Conservation (phyloP, 2,797 vertebrate species). For the Oceanodroma leucorhoa region DNA sequence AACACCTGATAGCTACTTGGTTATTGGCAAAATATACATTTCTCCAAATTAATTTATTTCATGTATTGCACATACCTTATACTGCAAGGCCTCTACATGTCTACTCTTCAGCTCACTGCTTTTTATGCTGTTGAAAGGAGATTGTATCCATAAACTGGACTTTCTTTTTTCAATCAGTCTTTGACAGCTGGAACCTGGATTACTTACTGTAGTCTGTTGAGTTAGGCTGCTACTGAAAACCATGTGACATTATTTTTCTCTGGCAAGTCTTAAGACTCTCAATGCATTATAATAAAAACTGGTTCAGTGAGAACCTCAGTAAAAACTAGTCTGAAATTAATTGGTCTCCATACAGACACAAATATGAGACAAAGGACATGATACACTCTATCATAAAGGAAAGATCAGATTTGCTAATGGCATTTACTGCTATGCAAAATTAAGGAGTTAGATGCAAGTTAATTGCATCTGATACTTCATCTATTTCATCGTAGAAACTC, state of each 20-base stretch:
- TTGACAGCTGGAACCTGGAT: neutral
- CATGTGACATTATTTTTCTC: neutral
- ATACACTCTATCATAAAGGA: neutral
- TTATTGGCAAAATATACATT: neutral
- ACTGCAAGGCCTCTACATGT: neutral
- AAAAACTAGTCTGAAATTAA: conserved; percentile 5
- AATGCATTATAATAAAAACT: neutral
- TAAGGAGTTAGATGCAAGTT: conserved; percentile 12
- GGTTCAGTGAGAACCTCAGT: neutral
- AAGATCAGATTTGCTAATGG: conserved; percentile 11
- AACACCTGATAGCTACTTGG: neutral
- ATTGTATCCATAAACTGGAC: neutral
- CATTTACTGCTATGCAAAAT: conserved; percentile 32
- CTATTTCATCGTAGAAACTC: neutral
- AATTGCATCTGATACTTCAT: conserved; percentile 8
- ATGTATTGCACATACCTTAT: neutral
- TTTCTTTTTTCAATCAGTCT: neutral
- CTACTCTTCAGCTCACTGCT: neutral
- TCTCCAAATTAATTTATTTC: neutral
- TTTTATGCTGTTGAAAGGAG: neutral
- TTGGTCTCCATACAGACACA: neutral
- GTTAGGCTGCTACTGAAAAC: neutral
- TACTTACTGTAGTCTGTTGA: neutral
- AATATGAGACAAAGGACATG: neutral
- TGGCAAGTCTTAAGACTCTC: neutral